A percentile compares a stretch with the other conserved stretches of the same genome.
These are phyloP conservation scores for Pogonus chalceus DNA, from an alignment of 1,140 invertebrate species.

Conservation along the genomic window DNA sequence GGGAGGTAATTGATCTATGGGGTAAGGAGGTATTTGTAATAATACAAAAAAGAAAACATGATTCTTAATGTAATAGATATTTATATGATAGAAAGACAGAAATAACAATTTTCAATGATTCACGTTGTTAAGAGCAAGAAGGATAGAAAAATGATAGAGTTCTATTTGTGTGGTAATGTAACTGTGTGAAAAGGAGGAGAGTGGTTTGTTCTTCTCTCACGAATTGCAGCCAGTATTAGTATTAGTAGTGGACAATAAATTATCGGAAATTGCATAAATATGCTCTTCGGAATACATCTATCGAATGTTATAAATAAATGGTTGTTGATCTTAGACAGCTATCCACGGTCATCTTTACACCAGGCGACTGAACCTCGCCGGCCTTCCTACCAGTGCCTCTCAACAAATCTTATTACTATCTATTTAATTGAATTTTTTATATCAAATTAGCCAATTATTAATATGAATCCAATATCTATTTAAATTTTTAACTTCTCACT, in stretches of 20 bases:
- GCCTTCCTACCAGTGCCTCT: neutral
- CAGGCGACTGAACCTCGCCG: neutral
- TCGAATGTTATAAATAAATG: slow-evolving; percentile 6
- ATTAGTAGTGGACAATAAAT: slow-evolving; percentile 2
- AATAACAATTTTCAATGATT: too few species aligned
- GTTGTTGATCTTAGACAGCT: neutral
- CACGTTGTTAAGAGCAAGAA: too few species aligned
- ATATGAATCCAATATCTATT: too few species aligned
- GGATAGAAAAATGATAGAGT: too few species aligned
- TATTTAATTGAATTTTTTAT: neutral
- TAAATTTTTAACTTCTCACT: too few species aligned
- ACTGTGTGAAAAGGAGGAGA: neutral
- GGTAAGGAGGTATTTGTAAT: too few species aligned
- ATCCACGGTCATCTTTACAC: neutral
- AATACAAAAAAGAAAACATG: too few species aligned
- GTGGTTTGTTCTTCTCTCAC: neutral
- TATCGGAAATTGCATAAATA: slow-evolving; percentile 4
- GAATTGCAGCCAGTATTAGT: neutral
- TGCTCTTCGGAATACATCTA: neutral
- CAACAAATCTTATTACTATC: neutral
- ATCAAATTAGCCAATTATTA: too few species aligned
- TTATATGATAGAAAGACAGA: too few species aligned
- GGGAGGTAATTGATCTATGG: too few species aligned
- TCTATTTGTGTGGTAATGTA: too few species aligned
- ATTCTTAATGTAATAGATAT: too few species aligned